phyloP scores from a whole-genome alignment of 2,888 invertebrate species.

The Caenorhabditis sp. region DNA sequence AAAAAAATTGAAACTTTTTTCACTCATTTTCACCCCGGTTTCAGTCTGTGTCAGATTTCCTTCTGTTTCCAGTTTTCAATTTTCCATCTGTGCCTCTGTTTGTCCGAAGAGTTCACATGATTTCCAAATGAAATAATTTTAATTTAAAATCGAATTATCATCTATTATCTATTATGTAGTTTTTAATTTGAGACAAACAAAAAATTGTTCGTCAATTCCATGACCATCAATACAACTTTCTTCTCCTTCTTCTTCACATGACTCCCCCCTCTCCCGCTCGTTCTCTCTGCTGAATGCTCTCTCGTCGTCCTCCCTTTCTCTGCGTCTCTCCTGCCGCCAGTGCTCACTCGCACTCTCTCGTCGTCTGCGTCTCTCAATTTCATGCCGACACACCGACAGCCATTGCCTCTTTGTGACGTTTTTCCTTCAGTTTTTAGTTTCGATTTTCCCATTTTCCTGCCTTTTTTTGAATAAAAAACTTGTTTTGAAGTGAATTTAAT shows the following conservation, averaged over 20 bases:
- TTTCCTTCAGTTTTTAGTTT: neutral
- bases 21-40: too few species aligned
- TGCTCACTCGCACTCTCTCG: too few species aligned
- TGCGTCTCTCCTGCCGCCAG: neutral
- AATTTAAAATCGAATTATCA: too few species aligned
- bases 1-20: too few species aligned
- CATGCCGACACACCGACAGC: neutral
- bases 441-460: neutral
- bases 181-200: too few species aligned
- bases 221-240: neutral
- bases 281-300: neutral
- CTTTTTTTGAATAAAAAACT: constrained; percentile 4
- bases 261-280: neutral
- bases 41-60: too few species aligned
- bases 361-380: neutral
- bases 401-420: neutral
- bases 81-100: too few species aligned
- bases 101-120: too few species aligned
- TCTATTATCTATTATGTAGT: too few species aligned
- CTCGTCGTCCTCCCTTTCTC: neutral
- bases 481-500: neutral
- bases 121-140: too few species aligned
- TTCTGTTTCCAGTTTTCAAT: too few species aligned
- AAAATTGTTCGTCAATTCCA: too few species aligned
- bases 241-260: neutral